Base-by-base conservation (phyloP, 2,888 invertebrate species). In the Hirtodrosophila histrioides region DNA sequence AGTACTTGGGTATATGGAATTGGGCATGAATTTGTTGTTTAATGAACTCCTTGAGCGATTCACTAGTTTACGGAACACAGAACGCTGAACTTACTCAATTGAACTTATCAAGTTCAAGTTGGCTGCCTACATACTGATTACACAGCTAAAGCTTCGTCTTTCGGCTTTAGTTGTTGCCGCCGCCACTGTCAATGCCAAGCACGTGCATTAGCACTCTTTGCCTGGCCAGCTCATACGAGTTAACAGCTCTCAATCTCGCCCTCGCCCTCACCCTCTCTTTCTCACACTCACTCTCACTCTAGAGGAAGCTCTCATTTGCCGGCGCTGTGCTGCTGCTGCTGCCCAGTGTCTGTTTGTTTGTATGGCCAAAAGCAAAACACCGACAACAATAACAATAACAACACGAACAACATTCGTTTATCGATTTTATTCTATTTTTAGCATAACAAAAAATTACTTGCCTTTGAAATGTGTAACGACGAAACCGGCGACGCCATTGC, bases 391-490 rank as follows among this genome's bases (percentile, higher is more conserved):
- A 63, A 73, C 11, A 57, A 62, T 46, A 66, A 46, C 45, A 48
- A 65, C 57, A 74, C 67, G 64, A 71, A 66, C 56, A 87, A 89
- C 89, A 83, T 84, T 89, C 87, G 85, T 85, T 90, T 90, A 90
- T 90, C 87, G 89, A 90, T 90, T 90, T 89, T 90, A 66, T 75
- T 75, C 82, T 90, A 90, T 90, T 90, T 90, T 88, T 90, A 90
- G 90, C 79, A 69, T 57, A 74, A 64, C 66, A 66, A 73, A 70
- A 76, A 69, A 73, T 81, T 85, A 88, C 89, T 89, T 89, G 86
- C 78, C 79, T 83, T 88, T 88, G 67, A 72, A 88, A 82, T 77
- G 64, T 74, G 68, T 69, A 75, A 75, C 71, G 65, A 35, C 41
- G 44, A 43, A 17, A 17, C 17, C 29, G 62, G 7, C 41, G 51